Conservation (phyloP, 2,888 invertebrate species). For the Lamproptera curius region DNA sequence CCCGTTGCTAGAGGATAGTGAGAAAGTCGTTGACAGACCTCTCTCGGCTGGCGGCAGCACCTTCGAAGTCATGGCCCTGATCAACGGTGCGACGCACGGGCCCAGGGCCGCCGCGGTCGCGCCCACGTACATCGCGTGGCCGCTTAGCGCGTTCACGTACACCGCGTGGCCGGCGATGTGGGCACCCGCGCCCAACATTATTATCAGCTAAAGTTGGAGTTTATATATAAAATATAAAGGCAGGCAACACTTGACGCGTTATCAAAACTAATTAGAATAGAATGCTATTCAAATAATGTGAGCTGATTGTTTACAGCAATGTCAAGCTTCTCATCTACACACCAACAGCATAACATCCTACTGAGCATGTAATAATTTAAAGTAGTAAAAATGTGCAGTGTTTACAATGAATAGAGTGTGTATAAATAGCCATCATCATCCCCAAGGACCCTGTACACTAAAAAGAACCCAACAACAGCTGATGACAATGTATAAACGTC, state of each 20-base stretch:
- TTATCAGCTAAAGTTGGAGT: constrained; percentile 71
- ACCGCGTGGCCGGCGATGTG: constrained; percentile 84
- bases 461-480: too few relatives aligned
- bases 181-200: constrained; percentile 84
- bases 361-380: too few relatives aligned
- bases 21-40: constrained; percentile 69
- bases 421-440: too few relatives aligned
- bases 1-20: too few relatives aligned
- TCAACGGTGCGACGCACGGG: constrained; percentile 86
- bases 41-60: constrained; percentile 83
- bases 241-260: neutral
- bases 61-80: constrained; percentile 90
- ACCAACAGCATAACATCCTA: too few relatives aligned
- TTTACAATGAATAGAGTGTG: too few relatives aligned
- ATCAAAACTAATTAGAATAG: neutral
- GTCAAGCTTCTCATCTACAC: too few relatives aligned
- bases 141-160: constrained; percentile 79
- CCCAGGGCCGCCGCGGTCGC: constrained; percentile 87
- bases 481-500: too few relatives aligned
- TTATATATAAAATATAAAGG: neutral
- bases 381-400: too few relatives aligned
- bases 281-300: too few relatives aligned
- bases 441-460: too few relatives aligned
- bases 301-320: too few relatives aligned
- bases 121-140: constrained; percentile 82